Evolutionary conservation across 2,797 vertebrate genomes (phyloP), one percentile per base, ranked within the genome.

Genomic region (Gymnoscopelus braueri): DNA sequence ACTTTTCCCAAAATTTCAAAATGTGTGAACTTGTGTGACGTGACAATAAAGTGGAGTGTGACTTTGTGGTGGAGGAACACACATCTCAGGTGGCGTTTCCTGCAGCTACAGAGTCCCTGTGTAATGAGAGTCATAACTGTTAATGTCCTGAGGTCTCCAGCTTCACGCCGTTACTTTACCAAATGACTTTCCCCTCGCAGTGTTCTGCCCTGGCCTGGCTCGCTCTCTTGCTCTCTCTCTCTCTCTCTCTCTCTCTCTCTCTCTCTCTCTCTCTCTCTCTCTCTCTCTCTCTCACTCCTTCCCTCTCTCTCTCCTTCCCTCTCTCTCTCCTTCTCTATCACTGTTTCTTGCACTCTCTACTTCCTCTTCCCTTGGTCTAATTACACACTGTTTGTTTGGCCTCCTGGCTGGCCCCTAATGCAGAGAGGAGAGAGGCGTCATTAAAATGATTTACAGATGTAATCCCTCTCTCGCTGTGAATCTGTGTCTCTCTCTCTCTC

Each of bases 301-400:
- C 39, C n/a, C n/a, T n/a, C n/a, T n/a, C n/a, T n/a, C n/a, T n/a
- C n/a, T n/a, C n/a, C n/a, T n/a, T n/a, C n/a, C n/a, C n/a, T n/a
- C 9, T 1, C 39, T 7, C 35, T 8, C 4, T 6, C 7, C 39
- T 44, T 44, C 39, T 44, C 39, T 9, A 44, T 44, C 39, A 44
- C 39, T 2, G 39, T 77, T 79, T 72, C 69, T 76, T 39, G 8
- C 77, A 77, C 60, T 72, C 72, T 86, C 83, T 55, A 64, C 82
- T 87, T 84, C 84, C 86, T 69, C 70, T 84, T 86, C 83, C 77
- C 79, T 72, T 57, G 78, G 80, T 89, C 84, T 91, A 90, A 92
- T 92, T 90, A 89, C 87, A 88, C 80, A 78, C 75, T 88, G 89
- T 92, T 88, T 92, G 87, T 90, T 89, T 86, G 88, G 89, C 89